These are phyloP conservation scores for Sminthurides aquaticus DNA, from an alignment of 2,888 invertebrate genomes.

Conservation along the genomic window DNA sequence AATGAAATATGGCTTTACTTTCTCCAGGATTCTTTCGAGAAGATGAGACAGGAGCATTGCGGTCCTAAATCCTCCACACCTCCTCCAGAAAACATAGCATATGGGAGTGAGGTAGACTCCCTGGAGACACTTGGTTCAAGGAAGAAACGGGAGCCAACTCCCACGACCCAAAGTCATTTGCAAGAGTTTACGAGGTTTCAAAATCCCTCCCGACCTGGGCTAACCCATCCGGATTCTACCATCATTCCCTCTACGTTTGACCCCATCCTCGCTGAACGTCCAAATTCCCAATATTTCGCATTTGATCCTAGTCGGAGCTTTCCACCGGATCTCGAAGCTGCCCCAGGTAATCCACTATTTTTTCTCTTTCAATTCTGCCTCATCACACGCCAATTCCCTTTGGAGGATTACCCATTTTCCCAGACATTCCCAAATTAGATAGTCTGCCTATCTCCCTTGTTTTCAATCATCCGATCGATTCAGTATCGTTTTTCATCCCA, in stretches of 20 bases:
- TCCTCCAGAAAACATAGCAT: background rate
- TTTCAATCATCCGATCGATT: too few species aligned
- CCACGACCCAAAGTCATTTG: background rate
- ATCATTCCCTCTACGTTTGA: background rate
- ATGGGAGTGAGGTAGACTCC: too few species aligned
- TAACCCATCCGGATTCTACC: too few species aligned
- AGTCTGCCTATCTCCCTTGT: too few species aligned
- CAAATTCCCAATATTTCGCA: slow-evolving; percentile 2
- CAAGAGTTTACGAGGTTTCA: background rate
- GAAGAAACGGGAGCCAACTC: background rate
- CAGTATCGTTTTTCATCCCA: too few species aligned
- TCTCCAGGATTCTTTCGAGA: slow-evolving; percentile 13
- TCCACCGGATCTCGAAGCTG: background rate
- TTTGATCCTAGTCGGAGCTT: slow-evolving; percentile 11
- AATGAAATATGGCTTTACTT: background rate
- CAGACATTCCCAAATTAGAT: too few species aligned
- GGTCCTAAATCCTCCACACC: background rate
- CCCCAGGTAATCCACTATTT: too few species aligned
- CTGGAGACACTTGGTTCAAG: too few species aligned
- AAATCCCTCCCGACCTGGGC: too few species aligned
- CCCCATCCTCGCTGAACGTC: background rate
- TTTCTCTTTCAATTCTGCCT: too few species aligned
- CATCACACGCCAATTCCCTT: too few species aligned
- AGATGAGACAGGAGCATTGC: slow-evolving; percentile 9
- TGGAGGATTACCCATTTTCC: too few species aligned